Conservation (phyloP, 2,888 invertebrate species). For the Epinotia brunnichana region DNA sequence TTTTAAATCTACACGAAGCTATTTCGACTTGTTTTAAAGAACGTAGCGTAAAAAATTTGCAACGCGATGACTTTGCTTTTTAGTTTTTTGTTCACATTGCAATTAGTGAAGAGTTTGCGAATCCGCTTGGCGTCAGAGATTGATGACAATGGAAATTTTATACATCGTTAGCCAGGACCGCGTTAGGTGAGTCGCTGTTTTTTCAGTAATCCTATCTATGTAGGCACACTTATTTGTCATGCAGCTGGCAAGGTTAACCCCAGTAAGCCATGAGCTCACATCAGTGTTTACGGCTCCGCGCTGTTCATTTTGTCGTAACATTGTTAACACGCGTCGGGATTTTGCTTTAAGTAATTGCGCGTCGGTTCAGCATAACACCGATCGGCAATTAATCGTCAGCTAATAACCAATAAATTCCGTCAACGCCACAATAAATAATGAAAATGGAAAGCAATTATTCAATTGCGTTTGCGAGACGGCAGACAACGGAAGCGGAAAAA, state of each 20-base stretch:
- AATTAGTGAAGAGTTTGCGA: constrained; percentile 83
- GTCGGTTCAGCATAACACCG: constrained; percentile 50
- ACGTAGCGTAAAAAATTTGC: constrained; percentile 74
- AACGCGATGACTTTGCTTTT: constrained; percentile 79
- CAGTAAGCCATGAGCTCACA: constrained; percentile 57
- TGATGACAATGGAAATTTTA: constrained; percentile 84
- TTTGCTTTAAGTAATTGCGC: constrained; percentile 42
- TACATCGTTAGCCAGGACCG: constrained; percentile 82
- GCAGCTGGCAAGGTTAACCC: constrained; percentile 60
- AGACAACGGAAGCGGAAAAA: constrained; percentile 61
- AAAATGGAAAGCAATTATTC: constrained; percentile 64
- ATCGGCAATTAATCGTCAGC: constrained; percentile 64
- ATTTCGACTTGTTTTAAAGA: constrained; percentile 65
- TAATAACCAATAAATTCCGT: constrained; percentile 69
- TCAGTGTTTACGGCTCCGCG: constrained; percentile 53
- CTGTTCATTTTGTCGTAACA: constrained; percentile 45
- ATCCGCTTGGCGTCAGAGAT: constrained; percentile 82
- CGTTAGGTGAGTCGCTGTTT: constrained; percentile 79
- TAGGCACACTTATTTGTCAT: constrained; percentile 70
- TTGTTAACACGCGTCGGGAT: constrained; percentile 44
- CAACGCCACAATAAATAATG: constrained; percentile 69
- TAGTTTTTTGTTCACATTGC: constrained; percentile 83
- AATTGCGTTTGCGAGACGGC: constrained; percentile 56
- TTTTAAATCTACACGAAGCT: constrained; percentile 50
- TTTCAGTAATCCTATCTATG: constrained; percentile 76